Evolutionary conservation across 2,113 vertebrate genomes (phyloP).

Genomic region (Nettapus auritus): DNA sequence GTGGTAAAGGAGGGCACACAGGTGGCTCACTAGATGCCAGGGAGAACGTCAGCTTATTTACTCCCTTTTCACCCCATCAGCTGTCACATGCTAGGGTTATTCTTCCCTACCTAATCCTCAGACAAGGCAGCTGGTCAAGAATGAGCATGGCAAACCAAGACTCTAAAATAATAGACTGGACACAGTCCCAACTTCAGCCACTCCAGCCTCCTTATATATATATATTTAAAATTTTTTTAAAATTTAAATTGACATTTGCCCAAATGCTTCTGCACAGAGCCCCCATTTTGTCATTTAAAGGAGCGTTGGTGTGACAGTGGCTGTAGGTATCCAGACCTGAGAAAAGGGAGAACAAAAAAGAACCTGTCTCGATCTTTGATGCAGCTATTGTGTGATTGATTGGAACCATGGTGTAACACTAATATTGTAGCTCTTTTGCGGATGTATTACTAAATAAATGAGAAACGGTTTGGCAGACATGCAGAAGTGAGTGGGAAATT

Average conservation of each 20-base stretch:
- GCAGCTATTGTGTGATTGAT: background rate
- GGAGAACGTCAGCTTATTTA: background rate
- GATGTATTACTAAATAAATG: background rate
- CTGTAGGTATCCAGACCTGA: background rate
- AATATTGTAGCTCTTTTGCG: background rate
- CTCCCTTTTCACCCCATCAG: background rate
- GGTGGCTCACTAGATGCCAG: background rate
- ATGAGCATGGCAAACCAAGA: background rate
- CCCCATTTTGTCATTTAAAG: background rate
- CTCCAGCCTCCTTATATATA: background rate
- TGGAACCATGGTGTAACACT: background rate
- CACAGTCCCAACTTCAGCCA: background rate
- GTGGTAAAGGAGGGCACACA: background rate
- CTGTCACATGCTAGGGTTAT: background rate
- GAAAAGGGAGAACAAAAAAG: background rate
- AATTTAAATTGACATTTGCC: background rate
- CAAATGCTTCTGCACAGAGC: background rate
- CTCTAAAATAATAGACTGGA: background rate
- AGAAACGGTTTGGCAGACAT: background rate
- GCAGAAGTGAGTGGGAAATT: background rate
- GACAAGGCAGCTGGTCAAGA: background rate
- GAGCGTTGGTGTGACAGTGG: background rate
- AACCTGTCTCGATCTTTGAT: background rate
- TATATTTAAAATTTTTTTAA: background rate
- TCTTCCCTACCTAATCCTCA: background rate